Base-by-base conservation (phyloP, 2,888 invertebrate species). In the Boloria euphrosyne region DNA sequence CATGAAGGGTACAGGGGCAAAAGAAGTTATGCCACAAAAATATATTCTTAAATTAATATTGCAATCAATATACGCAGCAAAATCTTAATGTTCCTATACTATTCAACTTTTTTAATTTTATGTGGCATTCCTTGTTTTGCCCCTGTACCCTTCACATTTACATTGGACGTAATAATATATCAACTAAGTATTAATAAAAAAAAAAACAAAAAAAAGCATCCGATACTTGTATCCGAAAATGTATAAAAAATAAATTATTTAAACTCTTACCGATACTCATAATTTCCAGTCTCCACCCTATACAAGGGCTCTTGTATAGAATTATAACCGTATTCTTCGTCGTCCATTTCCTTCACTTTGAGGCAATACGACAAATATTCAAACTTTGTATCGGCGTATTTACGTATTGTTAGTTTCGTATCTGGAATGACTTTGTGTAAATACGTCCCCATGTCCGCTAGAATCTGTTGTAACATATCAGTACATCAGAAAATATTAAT, bases 301-400 rank as follows among this genome's bases (percentile, higher is more conserved):
- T 99, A 99, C 47, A 99, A 89, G 0, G 99, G 98, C 82, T 99
- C 99, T 80, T 99, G 98, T 14, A 99, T 81, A 0, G 97, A 95
- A 6, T 96, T 96, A 80, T 97, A 99, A 54, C 97, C 97, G 74
- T 98, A 98, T 79, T 99, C 99, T 81, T 99, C 99, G 80, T 99
- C 99, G 76, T 99, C 99, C 97, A 99, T 97, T 87, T 99, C 99
- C 84, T 99, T 99, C 0, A 99, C 98, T 91, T 99, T 99, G 65
- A 99, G 92, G 80, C 99, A 99, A 84, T 99, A 99, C 0, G 99
- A 99, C 64, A 99, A 92, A 84, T 99, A 99, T 80, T 99, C 99
- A 85, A 99, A 99, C 87, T 99, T 99, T 0, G 98, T 97, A 87
- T 99, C 99, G 0, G 99, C 97, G 85, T 99, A 99, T 80, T 99